Evolutionary conservation across 2,888 invertebrate genomes (phyloP).

Genomic region (Oithona nana): DNA sequence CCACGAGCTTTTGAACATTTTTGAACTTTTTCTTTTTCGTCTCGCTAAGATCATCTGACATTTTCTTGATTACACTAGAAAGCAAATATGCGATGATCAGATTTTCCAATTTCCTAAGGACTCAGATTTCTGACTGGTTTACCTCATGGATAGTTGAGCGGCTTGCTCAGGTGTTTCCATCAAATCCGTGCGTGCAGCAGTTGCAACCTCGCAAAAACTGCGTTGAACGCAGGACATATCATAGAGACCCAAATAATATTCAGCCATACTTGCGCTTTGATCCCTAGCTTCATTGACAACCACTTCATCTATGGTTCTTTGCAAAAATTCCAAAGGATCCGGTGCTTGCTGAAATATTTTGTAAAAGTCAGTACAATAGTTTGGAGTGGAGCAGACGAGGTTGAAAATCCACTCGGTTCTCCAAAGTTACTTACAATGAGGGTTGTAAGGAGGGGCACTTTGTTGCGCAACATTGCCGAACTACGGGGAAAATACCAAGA

Average conservation of each 20-base stretch:
- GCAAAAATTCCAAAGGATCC: neutral
- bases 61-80: neutral
- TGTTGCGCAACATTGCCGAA: no score
- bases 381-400: no score
- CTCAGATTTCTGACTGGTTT: neutral
- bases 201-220: slow-evolving; percentile 2
- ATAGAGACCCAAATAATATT: neutral
- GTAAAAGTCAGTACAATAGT: no score
- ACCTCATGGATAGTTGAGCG: neutral
- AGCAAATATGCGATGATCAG: neutral
- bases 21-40: neutral
- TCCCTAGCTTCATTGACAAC: neutral
- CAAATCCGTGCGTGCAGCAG: neutral
- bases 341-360: neutral
- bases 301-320: neutral
- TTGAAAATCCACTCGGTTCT: no score
- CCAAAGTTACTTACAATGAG: no score
- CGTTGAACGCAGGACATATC: neutral
- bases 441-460: no score
- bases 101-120: neutral
- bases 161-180: no score
- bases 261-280: slow-evolving; percentile 9
- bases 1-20: neutral
- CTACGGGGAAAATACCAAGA: no score
- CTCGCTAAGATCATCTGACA: neutral